Evolutionary conservation across 2,113 vertebrate genomes (phyloP), one percentile per base, ranked within the genome.

Genomic region (Hyperopisus bebe): DNA sequence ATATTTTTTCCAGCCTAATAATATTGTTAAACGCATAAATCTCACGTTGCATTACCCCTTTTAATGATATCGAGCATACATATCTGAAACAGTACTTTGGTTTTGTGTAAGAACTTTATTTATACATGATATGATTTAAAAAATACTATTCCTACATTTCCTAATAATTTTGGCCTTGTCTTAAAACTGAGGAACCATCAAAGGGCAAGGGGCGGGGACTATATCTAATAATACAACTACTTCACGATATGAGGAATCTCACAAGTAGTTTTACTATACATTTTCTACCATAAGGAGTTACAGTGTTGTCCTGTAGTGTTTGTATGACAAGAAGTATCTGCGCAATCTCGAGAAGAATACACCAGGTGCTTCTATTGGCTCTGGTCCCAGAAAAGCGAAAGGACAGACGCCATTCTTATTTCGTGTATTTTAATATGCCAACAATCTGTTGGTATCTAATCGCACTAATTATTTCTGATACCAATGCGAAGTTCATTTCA

Each of bases 181-280:
- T 51, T 27, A 27, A 62, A 50, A 80, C 6, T 13, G 77, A 87
- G 87, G 90, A 82, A 3, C n/a, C 47, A 50, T 10, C 3, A 50
- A 15, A 10, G 48, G 10, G n/a, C 80, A 48, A 17, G 44, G 31
- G 86, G 62, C 10, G 90, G 48, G 48, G n/a, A 17, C 11, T 85
- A 39, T 88, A 92, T 94, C 93, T 93, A 93, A 93, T 94, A 94
- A 93, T 94, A 93, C 93, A 93, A 92, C 91, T 94, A 96, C 94
- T 91, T 95, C 95, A 96, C 94, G 92, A 95, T 94, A 96, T 93
- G 91, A 93, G 95, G 93, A 94, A 91, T 89, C 93, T 95, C 95
- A 96, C 95, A 91, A 95, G 96, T 96, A 95, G 94, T 94, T 90
- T 93, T 93, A 95, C 51, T 96, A 92, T 96, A 95, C 95, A 95